These are phyloP conservation scores for Laspeyria flexula DNA, from an alignment of 2,888 invertebrate genomes.

Conservation along the genomic window DNA sequence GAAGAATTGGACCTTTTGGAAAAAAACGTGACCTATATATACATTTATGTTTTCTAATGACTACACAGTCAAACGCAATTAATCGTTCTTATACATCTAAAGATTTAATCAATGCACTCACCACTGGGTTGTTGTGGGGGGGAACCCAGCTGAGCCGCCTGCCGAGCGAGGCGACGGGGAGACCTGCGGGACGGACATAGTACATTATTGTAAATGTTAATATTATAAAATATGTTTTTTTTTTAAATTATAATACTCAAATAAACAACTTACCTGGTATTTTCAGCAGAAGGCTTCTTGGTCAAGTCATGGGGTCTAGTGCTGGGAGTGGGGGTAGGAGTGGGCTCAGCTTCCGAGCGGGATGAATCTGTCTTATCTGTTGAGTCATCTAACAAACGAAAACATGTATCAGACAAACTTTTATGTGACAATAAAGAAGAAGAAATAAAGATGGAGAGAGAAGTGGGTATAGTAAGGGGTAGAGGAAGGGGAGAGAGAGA, in stretches of 20 bases:
- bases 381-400: conserved; percentile 67
- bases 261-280: conserved; percentile 53
- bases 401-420: no score
- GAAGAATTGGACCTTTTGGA: no score
- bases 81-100: no score
- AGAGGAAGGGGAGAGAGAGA: not conserved
- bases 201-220: no score
- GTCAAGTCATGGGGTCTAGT: conserved; percentile 65
- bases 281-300: conserved; percentile 61
- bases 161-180: conserved; percentile 73
- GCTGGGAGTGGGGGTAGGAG: conserved; percentile 46
- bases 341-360: conserved; percentile 63
- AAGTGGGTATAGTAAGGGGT: not conserved
- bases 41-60: no score
- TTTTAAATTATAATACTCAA: no score
- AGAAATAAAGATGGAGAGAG: not conserved
- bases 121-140: conserved; percentile 53
- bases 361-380: conserved; percentile 76
- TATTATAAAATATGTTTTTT: no score
- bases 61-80: no score
- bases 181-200: no score
- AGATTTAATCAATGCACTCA: no score
- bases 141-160: conserved; percentile 73
- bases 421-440: no score
- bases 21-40: no score